phyloP scores from a whole-genome alignment of 2,113 vertebrate species.

The Mugil cephalus region DNA sequence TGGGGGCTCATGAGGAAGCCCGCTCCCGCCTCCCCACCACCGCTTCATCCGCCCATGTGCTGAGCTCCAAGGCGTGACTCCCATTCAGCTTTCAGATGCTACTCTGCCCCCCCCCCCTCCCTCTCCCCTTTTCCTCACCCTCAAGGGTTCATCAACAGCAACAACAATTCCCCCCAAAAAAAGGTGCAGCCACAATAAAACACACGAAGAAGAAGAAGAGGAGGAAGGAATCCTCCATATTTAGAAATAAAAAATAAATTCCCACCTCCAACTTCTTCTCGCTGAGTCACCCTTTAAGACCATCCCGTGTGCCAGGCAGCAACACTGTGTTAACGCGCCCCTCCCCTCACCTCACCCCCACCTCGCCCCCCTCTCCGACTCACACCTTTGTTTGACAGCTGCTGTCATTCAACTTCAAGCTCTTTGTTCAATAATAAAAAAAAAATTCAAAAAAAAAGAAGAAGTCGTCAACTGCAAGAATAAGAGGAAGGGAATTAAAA shows the following conservation, averaged over 20 bases:
- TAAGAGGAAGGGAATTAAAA: neutral
- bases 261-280: constrained; percentile 68
- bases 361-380: constrained; percentile 33
- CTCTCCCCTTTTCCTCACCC: constrained; percentile 29
- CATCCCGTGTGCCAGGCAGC: constrained; percentile 57
- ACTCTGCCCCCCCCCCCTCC: constrained; percentile 11
- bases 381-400: constrained; percentile 79
- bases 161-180: constrained; percentile 31
- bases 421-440: constrained; percentile 47
- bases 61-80: constrained; percentile 80
- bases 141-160: constrained; percentile 3
- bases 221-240: constrained; percentile 22
- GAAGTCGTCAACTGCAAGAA: neutral
- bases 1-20: constrained; percentile 58
- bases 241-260: constrained; percentile 21
- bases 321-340: constrained; percentile 57
- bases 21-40: too few species aligned
- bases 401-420: constrained; percentile 66
- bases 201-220: constrained; percentile 6
- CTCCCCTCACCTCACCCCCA: constrained; percentile 60
- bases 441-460: too few species aligned
- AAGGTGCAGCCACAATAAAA: constrained; percentile 34
- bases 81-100: constrained; percentile 67
- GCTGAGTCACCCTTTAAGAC: constrained; percentile 75
- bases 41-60: constrained; percentile 48